A percentile compares a stretch with the other conserved stretches of the same genome.
These are phyloP conservation scores for Xylota sylvarum DNA, from an alignment of 2,888 invertebrate species.

Conservation along the genomic window DNA sequence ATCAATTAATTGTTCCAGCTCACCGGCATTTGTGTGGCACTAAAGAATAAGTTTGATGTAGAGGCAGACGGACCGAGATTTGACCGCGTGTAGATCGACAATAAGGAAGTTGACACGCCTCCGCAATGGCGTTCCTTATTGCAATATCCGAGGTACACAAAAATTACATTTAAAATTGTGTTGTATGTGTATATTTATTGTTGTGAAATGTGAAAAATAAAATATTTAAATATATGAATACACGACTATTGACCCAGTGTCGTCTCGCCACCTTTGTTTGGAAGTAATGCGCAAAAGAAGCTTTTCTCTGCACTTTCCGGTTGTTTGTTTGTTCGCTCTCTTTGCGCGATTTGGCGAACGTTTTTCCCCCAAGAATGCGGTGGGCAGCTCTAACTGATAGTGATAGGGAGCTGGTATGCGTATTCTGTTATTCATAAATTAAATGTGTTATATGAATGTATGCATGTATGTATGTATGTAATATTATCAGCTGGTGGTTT, in stretches of 20 bases:
- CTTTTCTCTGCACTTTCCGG: slow-evolving; percentile 14
- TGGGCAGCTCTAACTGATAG: slow-evolving; percentile 15
- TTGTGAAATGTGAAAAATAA: slow-evolving; percentile 5
- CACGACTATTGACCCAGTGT: slow-evolving; percentile 30
- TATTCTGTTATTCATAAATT: slow-evolving; percentile 10
- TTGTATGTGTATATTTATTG: not conserved
- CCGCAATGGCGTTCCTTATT: slow-evolving; percentile 73
- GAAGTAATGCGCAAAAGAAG: slow-evolving; percentile 40
- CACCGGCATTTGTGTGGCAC: not conserved
- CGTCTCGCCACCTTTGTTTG: slow-evolving; percentile 24
- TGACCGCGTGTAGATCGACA: slow-evolving; percentile 1
- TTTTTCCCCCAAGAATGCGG: not conserved
- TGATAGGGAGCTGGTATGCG: not conserved
- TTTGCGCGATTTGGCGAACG: not conserved
- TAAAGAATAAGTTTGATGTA: slow-evolving; percentile 7
- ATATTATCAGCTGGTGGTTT: slow-evolving; percentile 18
- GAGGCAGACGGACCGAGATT: slow-evolving; percentile 9
- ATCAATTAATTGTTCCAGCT: not conserved
- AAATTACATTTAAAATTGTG: not conserved
- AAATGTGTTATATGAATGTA: not conserved
- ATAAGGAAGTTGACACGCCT: slow-evolving; percentile 40
- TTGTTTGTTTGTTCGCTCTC: not conserved
- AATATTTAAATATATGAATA: slow-evolving; percentile 7
- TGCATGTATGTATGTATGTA: not conserved
- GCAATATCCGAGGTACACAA: slow-evolving; percentile 73